Percentiles rank a stretch among this genome's conserved stretches.
phyloP scores from a whole-genome alignment of 2,888 invertebrate species.

The Lithophane leautieri region DNA sequence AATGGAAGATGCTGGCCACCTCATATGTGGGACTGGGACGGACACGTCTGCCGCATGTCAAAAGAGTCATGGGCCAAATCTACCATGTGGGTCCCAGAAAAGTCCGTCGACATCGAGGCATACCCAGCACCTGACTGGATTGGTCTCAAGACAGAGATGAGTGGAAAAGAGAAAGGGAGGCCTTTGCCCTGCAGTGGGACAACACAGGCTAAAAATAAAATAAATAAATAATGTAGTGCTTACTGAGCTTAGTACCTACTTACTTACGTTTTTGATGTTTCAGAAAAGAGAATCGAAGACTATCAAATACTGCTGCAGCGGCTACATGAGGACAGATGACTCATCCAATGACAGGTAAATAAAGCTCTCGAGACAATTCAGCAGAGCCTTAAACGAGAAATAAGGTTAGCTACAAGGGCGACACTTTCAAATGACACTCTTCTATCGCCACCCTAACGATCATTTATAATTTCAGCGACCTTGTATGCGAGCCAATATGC shows the following conservation, averaged over 20 bases:
- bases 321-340: slow-evolving; percentile 39
- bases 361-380: background rate
- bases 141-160: too few relatives aligned
- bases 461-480: slow-evolving; percentile 44
- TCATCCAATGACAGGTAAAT: slow-evolving; percentile 35
- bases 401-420: too few relatives aligned
- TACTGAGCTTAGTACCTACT: too few relatives aligned
- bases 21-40: background rate
- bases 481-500: slow-evolving; percentile 73
- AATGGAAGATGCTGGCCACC: background rate
- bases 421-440: background rate
- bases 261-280: slow-evolving; percentile 16
- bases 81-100: too few relatives aligned
- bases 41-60: too few relatives aligned
- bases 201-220: too few relatives aligned
- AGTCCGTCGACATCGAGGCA: too few relatives aligned
- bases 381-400: background rate
- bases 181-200: too few relatives aligned
- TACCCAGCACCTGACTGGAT: too few relatives aligned
- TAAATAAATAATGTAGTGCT: too few relatives aligned
- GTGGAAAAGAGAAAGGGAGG: too few relatives aligned
- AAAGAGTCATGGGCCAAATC: too few relatives aligned
- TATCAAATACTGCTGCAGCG: slow-evolving; percentile 37
- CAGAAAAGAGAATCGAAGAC: slow-evolving; percentile 22
- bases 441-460: background rate